Conservation (phyloP, 1,140 invertebrate species). For the Drosophila gunungcola region DNA sequence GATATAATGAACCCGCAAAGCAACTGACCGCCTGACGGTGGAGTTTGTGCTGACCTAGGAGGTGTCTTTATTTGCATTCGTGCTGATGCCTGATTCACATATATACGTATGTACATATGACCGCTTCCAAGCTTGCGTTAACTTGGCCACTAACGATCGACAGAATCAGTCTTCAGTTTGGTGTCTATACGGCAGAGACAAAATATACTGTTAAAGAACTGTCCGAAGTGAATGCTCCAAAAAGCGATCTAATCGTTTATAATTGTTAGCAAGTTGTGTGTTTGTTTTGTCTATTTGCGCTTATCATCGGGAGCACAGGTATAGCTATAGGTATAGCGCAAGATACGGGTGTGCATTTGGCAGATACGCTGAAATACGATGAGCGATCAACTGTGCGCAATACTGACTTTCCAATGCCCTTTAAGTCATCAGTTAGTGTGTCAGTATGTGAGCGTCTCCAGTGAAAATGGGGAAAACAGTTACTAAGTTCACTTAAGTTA, state of each 20-base stretch:
- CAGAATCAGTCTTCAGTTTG: conserved; percentile 3
- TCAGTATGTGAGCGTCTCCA: too few species aligned
- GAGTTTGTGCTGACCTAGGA: too few species aligned
- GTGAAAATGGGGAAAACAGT: too few species aligned
- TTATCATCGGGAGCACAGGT: conserved; percentile 74
- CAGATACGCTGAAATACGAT: conserved; percentile 31
- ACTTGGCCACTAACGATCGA: background rate
- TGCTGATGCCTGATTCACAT: conserved; percentile 9
- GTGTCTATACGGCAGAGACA: conserved; percentile 27
- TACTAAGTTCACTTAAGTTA: background rate
- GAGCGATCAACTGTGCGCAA: background rate
- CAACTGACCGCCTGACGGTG: conserved; percentile 26
- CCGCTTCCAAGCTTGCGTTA: background rate
- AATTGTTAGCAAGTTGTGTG: conserved; percentile 79
- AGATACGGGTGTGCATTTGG: conserved; percentile 54
- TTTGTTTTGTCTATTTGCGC: conserved; percentile 80
- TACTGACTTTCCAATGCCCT: conserved; percentile 5
- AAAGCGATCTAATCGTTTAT: conserved; percentile 83
- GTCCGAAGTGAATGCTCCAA: conserved; percentile 76
- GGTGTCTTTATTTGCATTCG: conserved; percentile 8
- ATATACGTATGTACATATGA: background rate
- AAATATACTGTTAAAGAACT: conserved; percentile 76
- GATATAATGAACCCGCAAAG: background rate
- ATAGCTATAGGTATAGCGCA: conserved; percentile 11
- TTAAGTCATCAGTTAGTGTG: background rate